Evolutionary conservation across 2,797 vertebrate genomes (phyloP), one percentile per base, ranked within the genome.

Genomic region (Sphaeramia orbicularis): DNA sequence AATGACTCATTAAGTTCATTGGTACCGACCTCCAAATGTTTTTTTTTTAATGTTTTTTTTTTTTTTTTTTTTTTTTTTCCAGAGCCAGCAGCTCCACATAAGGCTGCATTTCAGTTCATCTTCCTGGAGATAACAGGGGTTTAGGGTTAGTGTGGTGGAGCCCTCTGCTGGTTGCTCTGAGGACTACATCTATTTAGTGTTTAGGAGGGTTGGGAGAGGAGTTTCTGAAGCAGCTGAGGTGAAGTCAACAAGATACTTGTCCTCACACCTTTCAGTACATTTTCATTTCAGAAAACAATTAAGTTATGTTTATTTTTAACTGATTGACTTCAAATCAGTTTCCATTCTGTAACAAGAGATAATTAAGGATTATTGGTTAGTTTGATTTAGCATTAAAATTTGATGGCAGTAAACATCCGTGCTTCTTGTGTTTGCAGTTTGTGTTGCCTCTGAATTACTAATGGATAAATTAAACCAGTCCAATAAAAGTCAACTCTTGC

Each of bases 1-100:
- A 84, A 77, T 91, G 90, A 90, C 78, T 90, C 90, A 84, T 90
- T 88, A 88, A 74, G 69, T 76, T 74, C 38, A 65, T 85, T 72
- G 43, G 49, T 40, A 30, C 7, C 3, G 59, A 76, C 71, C 66
- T 71, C 56, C 14, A 10, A 51, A 74, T 60, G 54, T 72, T 51
- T 67, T 38, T 49, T n/a, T n/a, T n/a, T n/a, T n/a, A n/a, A n/a
- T n/a, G n/a, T n/a, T n/a, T n/a, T n/a, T n/a, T n/a, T n/a, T n/a
- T n/a, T n/a, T n/a, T n/a, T n/a, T n/a, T n/a, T n/a, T n/a, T n/a
- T n/a, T n/a, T n/a, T n/a, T n/a, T 21, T 21, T 21, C 78, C 49
- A 65, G 76, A 64, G 59, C 65, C 57, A 45, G 59, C 64, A 35
- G 77, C 80, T 55, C 71, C 72, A 41, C 72, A 64, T 38, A 69